Percentiles rank a stretch among this genome's conserved stretches.
Evolutionary conservation across 2,888 invertebrate species (phyloP).

Genomic region (Lysandra coridon): DNA sequence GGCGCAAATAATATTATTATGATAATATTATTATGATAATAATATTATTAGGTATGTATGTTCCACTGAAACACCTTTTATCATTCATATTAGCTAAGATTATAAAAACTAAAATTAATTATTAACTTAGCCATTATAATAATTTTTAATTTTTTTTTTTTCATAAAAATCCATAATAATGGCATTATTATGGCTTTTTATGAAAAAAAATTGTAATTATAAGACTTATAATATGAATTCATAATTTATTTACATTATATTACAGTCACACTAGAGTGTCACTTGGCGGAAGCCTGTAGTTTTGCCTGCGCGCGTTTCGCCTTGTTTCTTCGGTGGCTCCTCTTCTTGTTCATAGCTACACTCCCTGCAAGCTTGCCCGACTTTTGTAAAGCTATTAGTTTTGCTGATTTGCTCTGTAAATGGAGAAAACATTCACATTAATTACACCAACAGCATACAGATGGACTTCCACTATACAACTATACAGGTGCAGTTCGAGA

Average conservation of each 20-base stretch:
- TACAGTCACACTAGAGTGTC: conserved; percentile 18
- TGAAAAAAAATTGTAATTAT: not conserved
- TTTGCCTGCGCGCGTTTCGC: conserved; percentile 60
- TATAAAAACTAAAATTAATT: too few species aligned
- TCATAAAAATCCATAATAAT: too few species aligned
- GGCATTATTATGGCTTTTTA: too few species aligned
- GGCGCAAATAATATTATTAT: too few species aligned
- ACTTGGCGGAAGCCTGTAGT: conserved; percentile 38
- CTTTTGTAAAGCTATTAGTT: conserved; percentile 67
- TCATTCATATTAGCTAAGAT: too few species aligned
- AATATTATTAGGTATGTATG: too few species aligned
- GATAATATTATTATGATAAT: too few species aligned
- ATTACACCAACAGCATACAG: not conserved
- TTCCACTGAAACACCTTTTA: too few species aligned
- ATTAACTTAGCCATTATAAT: too few species aligned
- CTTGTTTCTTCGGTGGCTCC: conserved; percentile 65
- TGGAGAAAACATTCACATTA: not conserved
- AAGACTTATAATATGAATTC: not conserved
- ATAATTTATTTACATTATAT: conserved; percentile 4
- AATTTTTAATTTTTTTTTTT: too few species aligned
- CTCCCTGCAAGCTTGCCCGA: conserved; percentile 69
- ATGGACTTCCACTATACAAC: too few species aligned
- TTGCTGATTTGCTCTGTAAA: conserved; percentile 70
- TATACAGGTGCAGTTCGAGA: too few species aligned
- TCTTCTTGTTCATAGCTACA: conserved; percentile 57